Evolutionary conservation across 92 coral and sea anemone genomes (phyloP), one percentile per base, ranked within the genome.

Genomic region (Phenganax marumi): DNA sequence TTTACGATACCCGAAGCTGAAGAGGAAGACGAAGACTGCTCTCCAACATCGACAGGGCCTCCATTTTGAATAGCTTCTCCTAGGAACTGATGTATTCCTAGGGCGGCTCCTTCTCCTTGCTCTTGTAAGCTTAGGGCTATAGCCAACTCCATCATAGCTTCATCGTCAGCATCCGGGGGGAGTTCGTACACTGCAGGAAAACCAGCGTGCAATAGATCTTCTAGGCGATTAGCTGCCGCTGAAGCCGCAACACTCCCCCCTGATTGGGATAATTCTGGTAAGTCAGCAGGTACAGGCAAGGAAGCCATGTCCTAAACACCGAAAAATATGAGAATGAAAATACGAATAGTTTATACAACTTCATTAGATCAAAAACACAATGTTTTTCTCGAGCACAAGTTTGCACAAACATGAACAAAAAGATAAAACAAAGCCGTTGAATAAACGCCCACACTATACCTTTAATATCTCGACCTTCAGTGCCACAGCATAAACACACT

Each of bases 71-170:
- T 78, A 9, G 83, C 83, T 21, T 78, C 83, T 56, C 73, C 83
- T 14, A 78, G 52, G 17, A 78, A 47, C 61, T 78, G 83, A 23
- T 78, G 83, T 6, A 78, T 24, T 23, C 68, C 83, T 11, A 78
- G 14, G 3, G 56, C 84, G 17, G 90, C 87, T 0, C 87, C 89
- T 47, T 88, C 93, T 43, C 94, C 84, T 81, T 95, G 98, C 11
- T 95, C 98, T 79, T 95, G 98, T 76, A 95, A 90, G 73, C 98
- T 95, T n/a, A 95, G 81, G 18, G 97, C 98, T 70, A 95, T 95
- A 19, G 98, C 98, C 50, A 95, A 91, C 81, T 95, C 98, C 93
- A 95, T 92, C 98, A 95, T 95, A 72, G 98, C 97, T 69, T 95
- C 98, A 70, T 95, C 98, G 72, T 95, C 98, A 24, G 98, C 98